A percentile compares a stretch with the other conserved stretches of the same genome.
Conservation (phyloP, 2,113 vertebrate genomes). For the Muntiacus reevesi region DNA sequence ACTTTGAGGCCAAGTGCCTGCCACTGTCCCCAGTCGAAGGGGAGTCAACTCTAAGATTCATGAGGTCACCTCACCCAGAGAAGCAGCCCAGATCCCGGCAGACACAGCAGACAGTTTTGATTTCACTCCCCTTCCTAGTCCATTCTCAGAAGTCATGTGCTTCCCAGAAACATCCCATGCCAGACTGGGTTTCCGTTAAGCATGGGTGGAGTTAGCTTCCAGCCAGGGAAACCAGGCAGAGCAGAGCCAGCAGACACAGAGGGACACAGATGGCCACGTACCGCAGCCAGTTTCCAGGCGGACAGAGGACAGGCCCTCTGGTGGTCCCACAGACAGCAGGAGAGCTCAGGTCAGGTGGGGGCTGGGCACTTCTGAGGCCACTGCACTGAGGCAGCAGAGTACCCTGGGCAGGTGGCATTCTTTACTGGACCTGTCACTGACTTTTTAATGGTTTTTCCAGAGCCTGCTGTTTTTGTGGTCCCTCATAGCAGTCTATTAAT, state of each 20-base stretch:
- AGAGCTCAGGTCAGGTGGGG: not conserved
- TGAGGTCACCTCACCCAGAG: not conserved
- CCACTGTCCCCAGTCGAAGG: not conserved
- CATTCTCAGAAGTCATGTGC: conserved; percentile 63
- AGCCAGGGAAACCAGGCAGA: conserved; percentile 34
- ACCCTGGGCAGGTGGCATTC: conserved; percentile 22
- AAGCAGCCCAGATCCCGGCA: not conserved
- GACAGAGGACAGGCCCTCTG: not conserved
- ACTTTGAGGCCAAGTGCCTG: conserved; percentile 5
- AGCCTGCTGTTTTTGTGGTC: conserved; percentile 30
- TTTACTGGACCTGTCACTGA: conserved; percentile 33
- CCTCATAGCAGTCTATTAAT: not conserved
- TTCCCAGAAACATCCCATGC: conserved; percentile 68
- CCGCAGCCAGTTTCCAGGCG: not conserved
- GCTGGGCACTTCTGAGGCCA: not conserved
- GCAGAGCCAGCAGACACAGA: conserved; percentile 39
- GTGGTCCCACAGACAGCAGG: not conserved
- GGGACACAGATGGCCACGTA: conserved; percentile 33
- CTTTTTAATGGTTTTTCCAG: conserved; percentile 51
- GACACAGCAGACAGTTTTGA: conserved; percentile 33
- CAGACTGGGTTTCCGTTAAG: conserved; percentile 57
- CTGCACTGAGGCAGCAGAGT: conserved; percentile 5
- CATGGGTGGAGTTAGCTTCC: conserved; percentile 13
- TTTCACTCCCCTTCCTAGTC: conserved; percentile 45
- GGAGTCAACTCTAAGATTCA: not conserved